A percentile compares a stretch with the other conserved stretches of the same genome.
Conservation (phyloP, 2,888 invertebrate species). For the Coremacera marginata region DNA sequence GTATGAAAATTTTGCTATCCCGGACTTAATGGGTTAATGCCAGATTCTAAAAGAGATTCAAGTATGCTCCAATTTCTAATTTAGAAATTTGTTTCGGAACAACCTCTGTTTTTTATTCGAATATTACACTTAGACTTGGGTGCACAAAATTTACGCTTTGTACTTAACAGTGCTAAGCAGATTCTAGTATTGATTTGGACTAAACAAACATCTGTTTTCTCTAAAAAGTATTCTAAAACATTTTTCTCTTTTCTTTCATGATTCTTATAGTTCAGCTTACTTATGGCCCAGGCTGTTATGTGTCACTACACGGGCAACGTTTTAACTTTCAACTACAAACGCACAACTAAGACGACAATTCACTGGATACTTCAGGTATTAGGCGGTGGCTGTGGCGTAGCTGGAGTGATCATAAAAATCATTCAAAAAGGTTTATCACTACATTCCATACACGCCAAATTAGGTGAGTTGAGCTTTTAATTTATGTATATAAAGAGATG, state of each 20-base stretch:
- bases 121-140: too few relatives aligned
- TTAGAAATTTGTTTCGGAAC: too few relatives aligned
- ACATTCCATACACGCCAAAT: constrained; percentile 57
- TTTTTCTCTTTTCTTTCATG: neutral
- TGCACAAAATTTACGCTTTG: too few relatives aligned
- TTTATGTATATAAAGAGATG: too few relatives aligned
- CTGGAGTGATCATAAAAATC: constrained; percentile 61
- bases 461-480: constrained; percentile 53
- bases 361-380: constrained; percentile 64
- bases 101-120: too few relatives aligned
- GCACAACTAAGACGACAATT: constrained; percentile 63
- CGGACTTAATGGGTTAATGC: too few relatives aligned
- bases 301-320: constrained; percentile 62
- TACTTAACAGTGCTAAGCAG: too few relatives aligned
- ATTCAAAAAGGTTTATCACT: constrained; percentile 59
- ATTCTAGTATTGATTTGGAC: too few relatives aligned
- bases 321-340: constrained; percentile 56
- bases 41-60: too few relatives aligned
- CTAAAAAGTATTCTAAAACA: neutral
- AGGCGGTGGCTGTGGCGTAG: constrained; percentile 62
- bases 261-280: constrained; percentile 59
- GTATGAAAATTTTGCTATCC: too few relatives aligned
- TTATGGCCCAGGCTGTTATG: constrained; percentile 67
- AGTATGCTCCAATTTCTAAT: too few relatives aligned
- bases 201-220: too few relatives aligned